Evolutionary conservation across 2,888 invertebrate species (phyloP).

Genomic region (Gastrophysa polygoni): DNA sequence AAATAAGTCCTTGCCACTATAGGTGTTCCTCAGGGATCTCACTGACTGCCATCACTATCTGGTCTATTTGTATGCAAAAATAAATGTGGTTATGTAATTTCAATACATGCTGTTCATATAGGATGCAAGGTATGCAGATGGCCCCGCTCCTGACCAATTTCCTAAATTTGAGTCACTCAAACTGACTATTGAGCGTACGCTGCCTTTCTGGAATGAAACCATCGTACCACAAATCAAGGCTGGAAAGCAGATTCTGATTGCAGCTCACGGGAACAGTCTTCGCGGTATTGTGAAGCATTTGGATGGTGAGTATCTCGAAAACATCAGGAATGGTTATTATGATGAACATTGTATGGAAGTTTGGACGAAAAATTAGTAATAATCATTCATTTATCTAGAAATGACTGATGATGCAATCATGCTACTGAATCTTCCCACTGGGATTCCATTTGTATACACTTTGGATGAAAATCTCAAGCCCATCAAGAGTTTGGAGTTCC

Average conservation of each 20-base stretch:
- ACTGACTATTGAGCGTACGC: slow-evolving; percentile 81
- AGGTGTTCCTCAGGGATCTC: no score
- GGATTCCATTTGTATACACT: slow-evolving; percentile 81
- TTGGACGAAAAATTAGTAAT: no score
- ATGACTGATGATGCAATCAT: slow-evolving; percentile 75
- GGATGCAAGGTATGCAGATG: slow-evolving; percentile 72
- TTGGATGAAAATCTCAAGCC: slow-evolving; percentile 73
- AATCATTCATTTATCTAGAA: slow-evolving; percentile 61
- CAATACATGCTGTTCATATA: neutral
- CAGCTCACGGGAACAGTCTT: slow-evolving; percentile 88
- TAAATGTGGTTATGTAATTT: no score
- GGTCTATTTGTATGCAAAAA: no score
- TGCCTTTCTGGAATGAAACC: slow-evolving; percentile 88
- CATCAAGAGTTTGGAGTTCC: slow-evolving; percentile 73
- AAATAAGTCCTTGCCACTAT: no score
- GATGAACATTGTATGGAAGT: no score
- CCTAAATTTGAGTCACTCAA: slow-evolving; percentile 86
- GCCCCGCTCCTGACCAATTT: slow-evolving; percentile 77
- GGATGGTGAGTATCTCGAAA: slow-evolving; percentile 45
- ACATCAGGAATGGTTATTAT: no score
- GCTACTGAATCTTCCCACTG: slow-evolving; percentile 78
- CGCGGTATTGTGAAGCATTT: slow-evolving; percentile 86
- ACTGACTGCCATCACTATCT: no score
- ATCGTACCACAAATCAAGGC: slow-evolving; percentile 86
- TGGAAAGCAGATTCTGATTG: slow-evolving; percentile 81